phyloP scores from a whole-genome alignment of 2,888 invertebrate genomes.

The Epiblema foenella region DNA sequence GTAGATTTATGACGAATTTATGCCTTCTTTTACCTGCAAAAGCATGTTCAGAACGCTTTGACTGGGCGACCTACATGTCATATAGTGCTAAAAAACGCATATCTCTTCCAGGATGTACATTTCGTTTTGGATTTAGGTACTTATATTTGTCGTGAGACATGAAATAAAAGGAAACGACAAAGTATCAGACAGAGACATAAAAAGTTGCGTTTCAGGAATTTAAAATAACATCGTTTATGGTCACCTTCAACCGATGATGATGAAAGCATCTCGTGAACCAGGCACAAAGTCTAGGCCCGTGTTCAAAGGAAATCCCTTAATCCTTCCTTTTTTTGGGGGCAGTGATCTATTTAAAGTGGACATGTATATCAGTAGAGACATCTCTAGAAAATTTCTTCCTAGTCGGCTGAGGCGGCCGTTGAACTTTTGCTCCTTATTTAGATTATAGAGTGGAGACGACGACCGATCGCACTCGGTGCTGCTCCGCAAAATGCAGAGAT shows the following conservation, averaged over 20 bases:
- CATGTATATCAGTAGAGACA: conserved; percentile 54
- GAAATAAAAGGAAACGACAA: conserved; percentile 29
- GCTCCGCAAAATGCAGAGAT: conserved; percentile 75
- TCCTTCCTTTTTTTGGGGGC: conserved; percentile 34
- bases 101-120: conserved; percentile 27
- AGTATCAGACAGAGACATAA: conserved; percentile 29
- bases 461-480: conserved; percentile 69
- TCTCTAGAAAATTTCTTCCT: conserved; percentile 69
- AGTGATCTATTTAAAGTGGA: conserved; percentile 40
- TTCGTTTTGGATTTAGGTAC: conserved; percentile 33
- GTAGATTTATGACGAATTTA: conserved; percentile 34
- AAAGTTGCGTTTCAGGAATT: conserved; percentile 34
- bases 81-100: background rate
- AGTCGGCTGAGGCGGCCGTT: conserved; percentile 73
- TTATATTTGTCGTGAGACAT: conserved; percentile 25
- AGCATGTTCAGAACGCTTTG: background rate
- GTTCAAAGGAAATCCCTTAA: conserved; percentile 22
- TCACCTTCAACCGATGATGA: background rate
- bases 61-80: conserved; percentile 1
- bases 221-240: conserved; percentile 20
- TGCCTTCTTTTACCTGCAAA: background rate
- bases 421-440: conserved; percentile 85
- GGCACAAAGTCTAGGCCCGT: conserved; percentile 8
- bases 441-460: conserved; percentile 81
- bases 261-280: conserved; percentile 2